Conservation (phyloP, 2,797 vertebrate species). For the Sandelia bainsii region DNA sequence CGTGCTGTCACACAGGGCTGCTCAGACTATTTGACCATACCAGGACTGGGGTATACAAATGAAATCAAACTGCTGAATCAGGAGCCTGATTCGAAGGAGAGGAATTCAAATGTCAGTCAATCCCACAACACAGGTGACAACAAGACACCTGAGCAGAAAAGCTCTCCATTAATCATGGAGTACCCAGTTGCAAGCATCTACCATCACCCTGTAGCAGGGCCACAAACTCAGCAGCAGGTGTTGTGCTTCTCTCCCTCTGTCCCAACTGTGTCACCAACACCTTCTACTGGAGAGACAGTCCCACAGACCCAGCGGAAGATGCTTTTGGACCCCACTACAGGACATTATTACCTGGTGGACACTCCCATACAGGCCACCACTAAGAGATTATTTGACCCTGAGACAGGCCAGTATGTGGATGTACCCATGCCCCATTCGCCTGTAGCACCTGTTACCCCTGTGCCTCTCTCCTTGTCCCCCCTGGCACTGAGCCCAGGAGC, state of each 20-base stretch:
- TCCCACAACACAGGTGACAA: conserved; percentile 32
- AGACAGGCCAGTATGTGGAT: conserved; percentile 95
- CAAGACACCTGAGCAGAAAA: conserved; percentile 70
- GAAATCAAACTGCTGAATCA: conserved; percentile 64
- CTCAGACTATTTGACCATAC: conserved; percentile 90
- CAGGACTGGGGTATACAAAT: conserved; percentile 78
- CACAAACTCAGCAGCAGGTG: conserved; percentile 77
- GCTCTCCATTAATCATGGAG: conserved; percentile 73
- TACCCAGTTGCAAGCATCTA: conserved; percentile 81
- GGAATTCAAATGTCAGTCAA: conserved; percentile 32
- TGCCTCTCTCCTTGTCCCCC: conserved; percentile 87
- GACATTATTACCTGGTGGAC: conserved; percentile 96
- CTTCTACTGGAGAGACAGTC: conserved; percentile 70
- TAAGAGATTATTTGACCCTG: conserved; percentile 93
- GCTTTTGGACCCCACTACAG: conserved; percentile 94
- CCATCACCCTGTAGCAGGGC: conserved; percentile 79
- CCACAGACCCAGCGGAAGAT: conserved; percentile 92
- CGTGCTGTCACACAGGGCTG: conserved; percentile 51
- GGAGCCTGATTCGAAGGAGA: conserved; percentile 26
- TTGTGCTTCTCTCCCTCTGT: conserved; percentile 84
- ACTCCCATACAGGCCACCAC: conserved; percentile 88
- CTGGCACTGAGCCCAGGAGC: conserved; percentile 86
- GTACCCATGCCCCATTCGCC: conserved; percentile 88
- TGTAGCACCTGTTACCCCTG: conserved; percentile 84
- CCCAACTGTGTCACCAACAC: conserved; percentile 66